phyloP scores from a whole-genome alignment of 2,888 invertebrate genomes.

The Selenia dentaria region DNA sequence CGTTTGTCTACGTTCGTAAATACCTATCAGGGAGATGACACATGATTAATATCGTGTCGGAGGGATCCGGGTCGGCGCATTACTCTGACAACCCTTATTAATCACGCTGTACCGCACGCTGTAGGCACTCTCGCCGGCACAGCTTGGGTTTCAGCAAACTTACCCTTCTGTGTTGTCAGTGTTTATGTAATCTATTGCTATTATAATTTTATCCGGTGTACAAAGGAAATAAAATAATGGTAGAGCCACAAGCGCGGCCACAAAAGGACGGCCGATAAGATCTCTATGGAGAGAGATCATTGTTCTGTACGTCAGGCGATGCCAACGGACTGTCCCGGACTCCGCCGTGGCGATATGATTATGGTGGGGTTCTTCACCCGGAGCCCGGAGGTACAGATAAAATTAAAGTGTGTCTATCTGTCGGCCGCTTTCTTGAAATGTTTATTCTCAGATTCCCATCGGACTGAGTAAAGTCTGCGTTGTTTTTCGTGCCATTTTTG shows the following conservation, averaged over 20 bases:
- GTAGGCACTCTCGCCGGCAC: neutral
- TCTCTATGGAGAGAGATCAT: constrained; percentile 19
- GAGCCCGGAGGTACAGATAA: neutral
- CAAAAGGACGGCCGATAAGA: constrained; percentile 19
- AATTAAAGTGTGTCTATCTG: neutral
- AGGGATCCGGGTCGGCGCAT: constrained; percentile 10
- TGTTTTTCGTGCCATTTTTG: neutral
- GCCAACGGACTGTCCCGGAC: constrained; percentile 3
- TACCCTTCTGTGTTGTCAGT: constrained; percentile 4
- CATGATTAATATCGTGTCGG: constrained; percentile 16
- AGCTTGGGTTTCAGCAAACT: neutral
- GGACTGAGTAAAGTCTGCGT: neutral
- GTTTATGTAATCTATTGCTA: constrained; percentile 5
- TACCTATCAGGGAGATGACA: constrained; percentile 22
- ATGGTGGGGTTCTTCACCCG: constrained; percentile 1
- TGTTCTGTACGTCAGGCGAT: constrained; percentile 18
- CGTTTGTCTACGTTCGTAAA: constrained; percentile 17
- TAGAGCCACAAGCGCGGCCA: constrained; percentile 4
- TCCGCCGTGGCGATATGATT: constrained; percentile 3
- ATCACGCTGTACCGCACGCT: constrained; percentile 7
- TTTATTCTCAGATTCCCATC: constrained; percentile 3
- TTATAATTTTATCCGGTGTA: constrained; percentile 1
- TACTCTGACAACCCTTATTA: constrained; percentile 20
- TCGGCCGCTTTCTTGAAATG: neutral
- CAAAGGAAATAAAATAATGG: constrained; percentile 13